Conservation (phyloP, 2,888 invertebrate genomes). For the Spodoptera exigua region DNA sequence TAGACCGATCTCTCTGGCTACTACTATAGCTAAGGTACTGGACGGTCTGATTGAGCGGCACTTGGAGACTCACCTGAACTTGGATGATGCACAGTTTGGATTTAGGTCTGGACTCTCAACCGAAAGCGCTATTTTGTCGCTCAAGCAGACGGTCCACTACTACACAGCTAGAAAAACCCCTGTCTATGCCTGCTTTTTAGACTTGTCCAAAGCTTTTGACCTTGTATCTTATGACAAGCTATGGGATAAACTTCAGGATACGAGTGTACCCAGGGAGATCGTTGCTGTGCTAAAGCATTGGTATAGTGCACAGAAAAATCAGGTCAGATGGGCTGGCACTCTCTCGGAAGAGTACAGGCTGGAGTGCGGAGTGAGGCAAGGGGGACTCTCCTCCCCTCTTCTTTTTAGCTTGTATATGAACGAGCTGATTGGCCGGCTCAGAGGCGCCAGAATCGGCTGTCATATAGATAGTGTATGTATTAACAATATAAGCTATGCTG, state of each 20-base stretch:
- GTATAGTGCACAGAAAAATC: slow-evolving; percentile 2
- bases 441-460: not conserved
- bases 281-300: not conserved
- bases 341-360: too few species aligned
- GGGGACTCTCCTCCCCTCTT: too few species aligned
- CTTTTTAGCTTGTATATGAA: too few species aligned
- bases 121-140: slow-evolving; percentile 29
- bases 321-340: slow-evolving; percentile 5
- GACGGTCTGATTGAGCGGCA: slow-evolving; percentile 17
- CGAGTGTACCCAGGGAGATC: not conserved
- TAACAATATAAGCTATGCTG: not conserved
- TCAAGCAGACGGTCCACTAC: slow-evolving; percentile 39
- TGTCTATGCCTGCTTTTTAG: too few species aligned
- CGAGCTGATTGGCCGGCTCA: not conserved
- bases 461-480: not conserved
- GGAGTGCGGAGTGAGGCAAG: too few species aligned
- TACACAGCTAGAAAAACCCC: slow-evolving; percentile 32
- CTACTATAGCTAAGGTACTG: slow-evolving; percentile 15
- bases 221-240: slow-evolving; percentile 1
- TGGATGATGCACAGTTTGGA: slow-evolving; percentile 24
- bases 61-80: not conserved
- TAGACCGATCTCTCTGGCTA: slow-evolving; percentile 17
- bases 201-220: not conserved
- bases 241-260: slow-evolving; percentile 28
- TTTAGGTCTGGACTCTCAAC: too few species aligned